Evolutionary conservation across 2,797 vertebrate genomes (phyloP).

Genomic region (Hemibagrus guttatus): DNA sequence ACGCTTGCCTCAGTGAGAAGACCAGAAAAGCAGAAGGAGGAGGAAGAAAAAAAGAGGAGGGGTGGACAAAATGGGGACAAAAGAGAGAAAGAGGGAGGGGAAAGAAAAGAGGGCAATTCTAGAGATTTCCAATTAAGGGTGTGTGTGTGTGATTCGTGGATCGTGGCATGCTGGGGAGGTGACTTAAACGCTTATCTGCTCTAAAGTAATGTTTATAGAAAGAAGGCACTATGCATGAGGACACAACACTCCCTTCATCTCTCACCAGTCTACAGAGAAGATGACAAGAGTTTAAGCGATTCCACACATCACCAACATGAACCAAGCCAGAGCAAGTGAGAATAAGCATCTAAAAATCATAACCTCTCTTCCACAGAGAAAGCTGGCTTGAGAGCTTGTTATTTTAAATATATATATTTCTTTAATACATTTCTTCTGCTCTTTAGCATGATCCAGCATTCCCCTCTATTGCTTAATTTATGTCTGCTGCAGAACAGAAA

Average conservation of each 20-base stretch:
- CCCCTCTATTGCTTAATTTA: slow-evolving; percentile 40
- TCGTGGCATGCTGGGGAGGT: slow-evolving; percentile 36
- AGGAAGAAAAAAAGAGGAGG: slow-evolving; percentile 1
- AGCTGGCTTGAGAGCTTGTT: neutral
- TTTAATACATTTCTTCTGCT: slow-evolving; percentile 42
- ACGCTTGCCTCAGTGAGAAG: neutral
- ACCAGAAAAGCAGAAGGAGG: neutral
- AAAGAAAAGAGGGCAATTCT: slow-evolving; percentile 29
- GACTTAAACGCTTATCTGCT: slow-evolving; percentile 44
- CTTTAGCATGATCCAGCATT: slow-evolving; percentile 40
- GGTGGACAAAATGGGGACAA: neutral
- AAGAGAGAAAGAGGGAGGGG: neutral
- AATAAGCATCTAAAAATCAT: neutral
- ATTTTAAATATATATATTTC: slow-evolving; percentile 32
- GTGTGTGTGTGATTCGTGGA: slow-evolving; percentile 29
- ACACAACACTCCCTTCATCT: slow-evolving; percentile 1
- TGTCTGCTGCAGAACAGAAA: slow-evolving; percentile 22
- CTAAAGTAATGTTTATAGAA: slow-evolving; percentile 47
- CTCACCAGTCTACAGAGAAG: slow-evolving; percentile 2
- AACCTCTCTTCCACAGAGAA: slow-evolving; percentile 32
- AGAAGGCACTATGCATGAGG: slow-evolving; percentile 17
- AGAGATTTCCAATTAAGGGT: slow-evolving; percentile 58
- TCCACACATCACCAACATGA: slow-evolving; percentile 26
- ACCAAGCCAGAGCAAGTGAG: neutral
- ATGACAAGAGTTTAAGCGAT: neutral